A percentile compares a stretch with the other conserved stretches of the same genome.
Evolutionary conservation across 2,797 vertebrate genomes (phyloP).

Genomic region (Chloroceryle amazona): DNA sequence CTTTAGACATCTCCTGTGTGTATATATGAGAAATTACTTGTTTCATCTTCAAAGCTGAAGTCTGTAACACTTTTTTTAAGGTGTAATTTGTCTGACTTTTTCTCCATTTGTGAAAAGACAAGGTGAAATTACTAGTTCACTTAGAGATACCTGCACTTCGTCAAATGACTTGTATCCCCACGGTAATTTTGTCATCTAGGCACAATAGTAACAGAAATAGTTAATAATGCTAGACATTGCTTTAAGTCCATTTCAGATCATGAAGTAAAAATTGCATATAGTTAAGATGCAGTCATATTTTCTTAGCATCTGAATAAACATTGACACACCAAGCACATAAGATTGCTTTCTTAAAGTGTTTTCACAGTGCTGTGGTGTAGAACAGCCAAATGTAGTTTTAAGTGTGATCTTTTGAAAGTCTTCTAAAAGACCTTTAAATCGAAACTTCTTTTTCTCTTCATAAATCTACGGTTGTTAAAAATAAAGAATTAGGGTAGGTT

Average conservation of each 20-base stretch:
- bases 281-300: not conserved
- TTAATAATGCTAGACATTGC: not conserved
- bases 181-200: not conserved
- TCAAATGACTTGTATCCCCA: not conserved
- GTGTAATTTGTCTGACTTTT: not conserved
- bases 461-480: not conserved
- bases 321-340: not conserved
- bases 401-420: not conserved
- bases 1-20: not conserved
- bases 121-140: too few relatives aligned
- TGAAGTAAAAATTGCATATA: not conserved
- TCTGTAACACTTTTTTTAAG: not conserved
- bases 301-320: not conserved
- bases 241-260: not conserved
- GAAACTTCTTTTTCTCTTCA: not conserved
- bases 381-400: not conserved
- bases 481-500: not conserved
- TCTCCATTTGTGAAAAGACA: not conserved
- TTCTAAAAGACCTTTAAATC: not conserved
- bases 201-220: not conserved
- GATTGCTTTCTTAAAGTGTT: not conserved
- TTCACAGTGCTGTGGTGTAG: not conserved
- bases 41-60: not conserved
- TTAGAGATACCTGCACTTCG: not conserved
- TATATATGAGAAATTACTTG: not conserved